phyloP scores from a whole-genome alignment of 2,113 vertebrate genomes.

The Python bivittatus region DNA sequence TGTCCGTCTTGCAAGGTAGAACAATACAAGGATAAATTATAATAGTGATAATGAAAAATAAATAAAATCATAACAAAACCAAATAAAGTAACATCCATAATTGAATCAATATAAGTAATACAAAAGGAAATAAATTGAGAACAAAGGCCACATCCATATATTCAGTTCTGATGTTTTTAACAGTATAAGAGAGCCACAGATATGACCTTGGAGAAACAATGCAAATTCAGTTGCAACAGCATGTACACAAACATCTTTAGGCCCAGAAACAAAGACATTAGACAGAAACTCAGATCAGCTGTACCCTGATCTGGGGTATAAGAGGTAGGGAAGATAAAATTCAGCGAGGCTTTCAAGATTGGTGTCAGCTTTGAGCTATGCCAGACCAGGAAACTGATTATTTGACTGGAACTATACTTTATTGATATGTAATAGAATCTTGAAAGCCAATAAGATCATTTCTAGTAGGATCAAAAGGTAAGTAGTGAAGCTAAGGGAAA shows the following conservation, averaged over 20 bases:
- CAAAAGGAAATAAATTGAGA: no score
- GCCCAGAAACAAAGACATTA: neutral
- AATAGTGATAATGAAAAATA: no score
- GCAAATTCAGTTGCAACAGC: neutral
- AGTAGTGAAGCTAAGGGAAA: neutral
- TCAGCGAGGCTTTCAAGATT: neutral
- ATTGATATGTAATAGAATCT: neutral
- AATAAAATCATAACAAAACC: no score
- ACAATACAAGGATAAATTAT: no score
- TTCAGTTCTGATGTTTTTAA: no score
- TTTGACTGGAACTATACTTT: neutral
- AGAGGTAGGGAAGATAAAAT: neutral
- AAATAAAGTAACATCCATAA: no score
- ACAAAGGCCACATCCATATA: no score
- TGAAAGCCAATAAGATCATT: neutral
- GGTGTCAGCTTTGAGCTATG: neutral
- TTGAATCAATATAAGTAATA: no score
- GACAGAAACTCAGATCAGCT: neutral
- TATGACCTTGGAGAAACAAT: neutral
- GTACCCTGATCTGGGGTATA: neutral
- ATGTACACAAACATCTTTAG: neutral
- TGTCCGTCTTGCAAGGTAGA: neutral
- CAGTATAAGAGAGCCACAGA: no score
- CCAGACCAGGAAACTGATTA: neutral
- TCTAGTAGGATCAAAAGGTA: neutral